Base-by-base conservation (phyloP, 1,140 invertebrate species). In the Colletes latitarsis region DNA sequence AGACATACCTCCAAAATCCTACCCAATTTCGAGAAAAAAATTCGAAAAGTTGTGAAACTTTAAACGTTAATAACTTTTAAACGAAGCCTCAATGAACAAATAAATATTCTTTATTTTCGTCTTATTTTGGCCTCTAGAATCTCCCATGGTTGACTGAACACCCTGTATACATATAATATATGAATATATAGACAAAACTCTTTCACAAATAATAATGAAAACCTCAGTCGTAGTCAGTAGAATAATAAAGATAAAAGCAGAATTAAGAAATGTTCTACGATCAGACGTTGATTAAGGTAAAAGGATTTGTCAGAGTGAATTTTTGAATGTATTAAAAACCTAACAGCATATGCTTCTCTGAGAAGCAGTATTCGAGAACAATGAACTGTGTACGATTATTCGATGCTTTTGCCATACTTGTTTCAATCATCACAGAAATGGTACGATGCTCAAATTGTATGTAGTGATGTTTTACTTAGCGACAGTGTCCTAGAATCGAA, bases 391-490 rank as follows among this genome's bases (percentile, higher is more conserved):
- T 82, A 77, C 66, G 71, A 79, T 62, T 78, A 46, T 86, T 82
- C 68, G 63, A 87, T 83, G 85, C 85, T 87, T 87, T 87, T 87
- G 81, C 84, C 83, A 85, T 87, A 79, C 66, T 87, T 88, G 75
- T 82, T 87, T 82, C 76, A 88, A 85, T 60, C 88, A 87, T 79
- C 80, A 81, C 83, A 81, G 73, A 79, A 72, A 88, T 82, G 72
- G 77, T 88, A 86, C 72, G 75, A 88, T 88, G 87, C 88, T 88
- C 87, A 88, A 88, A 84, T 88, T 88, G 77, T 88, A 82, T 79
- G 77, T 88, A 88, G 82, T 77, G 55, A 84, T 62, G 78, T 88
- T 83, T 84, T 85, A 88, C 71, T 70, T 88, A 85, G 73, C 83
- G 81, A 84, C 72, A 67, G 63, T 88, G 84, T 88, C 82, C 84